Percentiles rank a stretch among this genome's conserved stretches.
Evolutionary conservation across 1,140 invertebrate genomes (phyloP).

Genomic region (Saxidomus purpurata): DNA sequence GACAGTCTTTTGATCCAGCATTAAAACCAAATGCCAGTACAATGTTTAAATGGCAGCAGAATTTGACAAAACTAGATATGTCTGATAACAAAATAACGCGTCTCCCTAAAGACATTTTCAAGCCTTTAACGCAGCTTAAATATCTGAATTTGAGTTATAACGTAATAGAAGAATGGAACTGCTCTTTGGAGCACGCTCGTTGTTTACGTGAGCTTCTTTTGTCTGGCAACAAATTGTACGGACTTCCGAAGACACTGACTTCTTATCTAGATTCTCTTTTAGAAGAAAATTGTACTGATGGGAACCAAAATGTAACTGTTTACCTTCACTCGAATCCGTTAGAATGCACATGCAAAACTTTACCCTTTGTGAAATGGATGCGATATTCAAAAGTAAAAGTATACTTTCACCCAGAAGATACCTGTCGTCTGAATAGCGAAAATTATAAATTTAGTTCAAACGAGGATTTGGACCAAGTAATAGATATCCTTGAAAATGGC

Average conservation of each 20-base stretch:
- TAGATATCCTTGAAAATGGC: neutral
- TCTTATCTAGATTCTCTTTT: slow-evolving; percentile 27
- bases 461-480: neutral
- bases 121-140: slow-evolving; percentile 7
- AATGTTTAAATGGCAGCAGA: neutral
- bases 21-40: neutral
- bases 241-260: neutral
- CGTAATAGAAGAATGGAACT: slow-evolving; percentile 1
- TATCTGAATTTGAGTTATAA: slow-evolving; percentile 6
- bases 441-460: neutral
- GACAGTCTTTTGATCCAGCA: neutral
- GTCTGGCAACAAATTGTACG: slow-evolving; percentile 15
- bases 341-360: slow-evolving; percentile 20
- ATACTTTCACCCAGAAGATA: neutral
- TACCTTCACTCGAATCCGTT: neutral
- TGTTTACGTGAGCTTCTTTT: neutral
- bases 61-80: slow-evolving; percentile 10
- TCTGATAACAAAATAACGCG: neutral
- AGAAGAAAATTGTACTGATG: neutral
- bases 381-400: neutral
- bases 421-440: slow-evolving; percentile 8
- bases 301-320: neutral
- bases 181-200: neutral
- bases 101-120: neutral
- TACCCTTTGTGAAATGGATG: slow-evolving; percentile 41